Base-by-base conservation (phyloP, 2,888 invertebrate genomes). In the Plutella xylostella region DNA sequence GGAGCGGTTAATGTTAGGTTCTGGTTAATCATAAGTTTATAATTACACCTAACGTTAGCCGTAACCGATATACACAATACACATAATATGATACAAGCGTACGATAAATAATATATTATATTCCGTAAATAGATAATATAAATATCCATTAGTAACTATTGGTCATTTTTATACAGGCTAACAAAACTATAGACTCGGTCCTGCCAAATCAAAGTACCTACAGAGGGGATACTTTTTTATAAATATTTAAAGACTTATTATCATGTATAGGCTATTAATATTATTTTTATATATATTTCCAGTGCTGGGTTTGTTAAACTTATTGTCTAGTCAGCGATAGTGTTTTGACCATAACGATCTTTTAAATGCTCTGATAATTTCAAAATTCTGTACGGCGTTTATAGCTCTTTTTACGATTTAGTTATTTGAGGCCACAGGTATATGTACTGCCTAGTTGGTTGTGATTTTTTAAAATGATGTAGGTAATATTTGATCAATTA, bases 241-340 rank as follows among this genome's bases (percentile, higher is more conserved):
- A 0, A n/a, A 43, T 42, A 45, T 47, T 43, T 43, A 43, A 38
- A 19, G 6, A 25, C n/a, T 21, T 47, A 30, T 30, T 47, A 40
- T 46, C n/a, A 44, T 21, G 42, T 42, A 43, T 43, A 28, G 18
- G 12, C 19, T 25, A 38, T 42, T 48, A 46, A 42, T 45, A 43
- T 45, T 52, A 44, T 41, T 45, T 15, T 6, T 48, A 28, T 47
- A 35, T 51, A 49, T 45, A 35, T 49, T 48, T 47, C 51, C 49
- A 53, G 54, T 47, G 51, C 55, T 57, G 56, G 54, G 52, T 57
- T 51, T 51, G 52, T 60, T 58, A 57, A 56, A 20, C 21, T 41
- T 28, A 31, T 60, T 55, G 57, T 69, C 71, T 72, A 72, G 72
- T 72, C 71, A 69, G 58, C 52, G 53, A 50, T 51, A 54, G 47